These are phyloP conservation scores for Entomyzon cyanotis DNA, from an alignment of 2,113 vertebrate genomes.

Conservation along the genomic window DNA sequence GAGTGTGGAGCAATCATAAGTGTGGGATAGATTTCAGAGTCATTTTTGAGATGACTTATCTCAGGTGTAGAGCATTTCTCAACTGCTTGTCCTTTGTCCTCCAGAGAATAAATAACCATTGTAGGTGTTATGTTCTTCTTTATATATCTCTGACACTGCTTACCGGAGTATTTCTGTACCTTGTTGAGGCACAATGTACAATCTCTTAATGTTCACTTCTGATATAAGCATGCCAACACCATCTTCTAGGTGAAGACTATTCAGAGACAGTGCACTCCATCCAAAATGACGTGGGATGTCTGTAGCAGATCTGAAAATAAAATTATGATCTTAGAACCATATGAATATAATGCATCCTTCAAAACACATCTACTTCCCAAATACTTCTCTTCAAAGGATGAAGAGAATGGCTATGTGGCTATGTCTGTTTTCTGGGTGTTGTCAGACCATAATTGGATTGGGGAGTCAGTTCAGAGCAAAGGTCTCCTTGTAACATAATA, in stretches of 20 bases:
- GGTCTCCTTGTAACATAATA: not conserved
- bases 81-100: not conserved
- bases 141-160: not conserved
- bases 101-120: not conserved
- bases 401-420: not conserved
- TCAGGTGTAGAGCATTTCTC: not conserved
- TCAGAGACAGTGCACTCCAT: not conserved
- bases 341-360: not conserved
- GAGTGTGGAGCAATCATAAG: not conserved
- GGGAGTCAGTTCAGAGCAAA: not conserved
- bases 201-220: not conserved
- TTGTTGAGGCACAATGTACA: not conserved
- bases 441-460: not conserved
- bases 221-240: not conserved
- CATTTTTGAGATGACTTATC: not conserved
- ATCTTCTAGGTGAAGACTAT: not conserved
- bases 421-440: not conserved
- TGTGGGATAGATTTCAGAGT: not conserved
- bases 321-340: not conserved
- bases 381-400: not conserved
- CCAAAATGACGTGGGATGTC: not conserved
- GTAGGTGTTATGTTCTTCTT: not conserved
- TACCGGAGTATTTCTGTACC: not conserved
- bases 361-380: not conserved
- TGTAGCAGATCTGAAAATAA: not conserved